A percentile compares a stretch with the other conserved stretches of the same genome.
Evolutionary conservation across 2,888 invertebrate species (phyloP).

Genomic region (Dryocosmus kuriphilus): DNA sequence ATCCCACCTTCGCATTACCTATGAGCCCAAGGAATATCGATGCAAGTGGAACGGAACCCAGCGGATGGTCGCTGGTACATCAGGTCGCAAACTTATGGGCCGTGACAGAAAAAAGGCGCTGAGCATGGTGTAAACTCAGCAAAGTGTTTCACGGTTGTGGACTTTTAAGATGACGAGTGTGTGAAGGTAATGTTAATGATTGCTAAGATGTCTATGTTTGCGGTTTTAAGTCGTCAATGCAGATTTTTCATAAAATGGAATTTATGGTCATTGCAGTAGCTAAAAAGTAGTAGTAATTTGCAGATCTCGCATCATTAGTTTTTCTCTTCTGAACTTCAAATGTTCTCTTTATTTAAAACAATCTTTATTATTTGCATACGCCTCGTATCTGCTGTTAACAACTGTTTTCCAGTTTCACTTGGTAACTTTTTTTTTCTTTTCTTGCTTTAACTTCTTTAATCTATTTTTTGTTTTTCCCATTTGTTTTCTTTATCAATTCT

Average conservation of each 20-base stretch:
- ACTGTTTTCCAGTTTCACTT: no score
- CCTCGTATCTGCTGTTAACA: no score
- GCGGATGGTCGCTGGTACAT: constrained; percentile 29
- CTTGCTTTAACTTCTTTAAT: no score
- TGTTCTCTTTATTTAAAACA: no score
- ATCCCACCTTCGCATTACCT: constrained; percentile 38
- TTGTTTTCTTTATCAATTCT: no score
- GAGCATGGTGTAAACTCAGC: constrained; percentile 15
- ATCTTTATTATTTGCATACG: no score
- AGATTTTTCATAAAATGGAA: not conserved
- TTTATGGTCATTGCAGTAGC: not conserved
- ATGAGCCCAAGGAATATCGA: constrained; percentile 38
- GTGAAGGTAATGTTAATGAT: constrained; percentile 11
- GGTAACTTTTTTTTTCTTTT: no score
- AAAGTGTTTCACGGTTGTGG: constrained; percentile 38
- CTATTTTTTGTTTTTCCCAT: no score
- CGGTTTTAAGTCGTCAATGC: not conserved
- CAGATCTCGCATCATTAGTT: no score
- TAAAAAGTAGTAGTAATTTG: no score
- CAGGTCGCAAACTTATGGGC: constrained; percentile 33
- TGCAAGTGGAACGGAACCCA: constrained; percentile 38
- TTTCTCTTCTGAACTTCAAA: no score
- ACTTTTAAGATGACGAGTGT: constrained; percentile 22
- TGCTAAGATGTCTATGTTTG: not conserved
- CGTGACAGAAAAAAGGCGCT: constrained; percentile 33